Evolutionary conservation across 2,113 vertebrate genomes (phyloP).

Genomic region (Setophaga coronata): DNA sequence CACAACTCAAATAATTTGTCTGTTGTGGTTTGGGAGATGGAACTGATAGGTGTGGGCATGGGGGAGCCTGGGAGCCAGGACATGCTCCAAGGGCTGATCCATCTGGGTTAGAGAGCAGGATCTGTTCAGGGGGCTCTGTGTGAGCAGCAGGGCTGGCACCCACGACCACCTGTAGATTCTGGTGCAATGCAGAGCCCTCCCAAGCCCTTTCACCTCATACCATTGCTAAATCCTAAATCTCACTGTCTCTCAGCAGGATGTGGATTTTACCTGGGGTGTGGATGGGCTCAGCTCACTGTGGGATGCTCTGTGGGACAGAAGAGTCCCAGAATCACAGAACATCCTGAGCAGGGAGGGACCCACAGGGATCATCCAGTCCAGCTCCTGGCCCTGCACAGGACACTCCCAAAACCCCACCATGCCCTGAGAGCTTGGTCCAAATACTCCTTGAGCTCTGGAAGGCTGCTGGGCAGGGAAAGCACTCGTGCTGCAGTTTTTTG

Average conservation of each 20-base stretch:
- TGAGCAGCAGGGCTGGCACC: neutral
- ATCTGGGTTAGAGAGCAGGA: neutral
- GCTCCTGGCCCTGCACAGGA: neutral
- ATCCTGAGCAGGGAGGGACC: neutral
- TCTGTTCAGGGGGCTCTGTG: accelerated
- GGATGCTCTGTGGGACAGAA: neutral
- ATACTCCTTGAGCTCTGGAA: neutral
- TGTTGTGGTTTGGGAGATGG: neutral
- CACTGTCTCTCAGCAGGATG: accelerated
- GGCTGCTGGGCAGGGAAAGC: neutral
- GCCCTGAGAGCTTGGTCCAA: accelerated
- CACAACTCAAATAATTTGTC: neutral
- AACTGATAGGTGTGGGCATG: accelerated
- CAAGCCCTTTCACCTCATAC: neutral
- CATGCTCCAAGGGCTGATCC: neutral
- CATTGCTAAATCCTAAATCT: accelerated
- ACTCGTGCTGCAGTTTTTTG: neutral
- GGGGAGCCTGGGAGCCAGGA: neutral
- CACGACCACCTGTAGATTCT: neutral
- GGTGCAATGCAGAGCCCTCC: neutral
- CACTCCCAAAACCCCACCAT: neutral
- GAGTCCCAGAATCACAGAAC: neutral
- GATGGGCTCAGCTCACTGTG: accelerated
- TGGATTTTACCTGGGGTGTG: accelerated
- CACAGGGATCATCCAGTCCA: neutral